Conservation (phyloP, 2,797 vertebrate species). For the Lepilemur ruficaudatus region DNA sequence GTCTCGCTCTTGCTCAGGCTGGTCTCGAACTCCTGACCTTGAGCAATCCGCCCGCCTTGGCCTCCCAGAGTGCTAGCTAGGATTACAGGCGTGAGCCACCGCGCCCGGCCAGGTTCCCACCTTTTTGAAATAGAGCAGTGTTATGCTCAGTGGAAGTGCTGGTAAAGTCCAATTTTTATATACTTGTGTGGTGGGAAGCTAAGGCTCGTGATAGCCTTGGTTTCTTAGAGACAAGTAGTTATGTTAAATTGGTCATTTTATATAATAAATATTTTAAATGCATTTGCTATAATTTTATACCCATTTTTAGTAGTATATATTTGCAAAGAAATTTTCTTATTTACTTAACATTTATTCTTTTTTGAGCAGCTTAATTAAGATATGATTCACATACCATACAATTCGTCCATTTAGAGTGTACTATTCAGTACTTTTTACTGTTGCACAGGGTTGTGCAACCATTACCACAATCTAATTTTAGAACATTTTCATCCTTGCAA, state of each 20-base stretch:
- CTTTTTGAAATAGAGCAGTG: slow-evolving; percentile 11
- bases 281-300: not conserved
- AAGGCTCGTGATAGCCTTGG: not conserved
- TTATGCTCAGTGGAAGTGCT: not conserved
- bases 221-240: not conserved
- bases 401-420: not conserved
- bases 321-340: not conserved
- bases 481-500: not conserved
- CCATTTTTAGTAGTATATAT: not conserved
- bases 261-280: not conserved
- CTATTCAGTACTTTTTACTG: not conserved
- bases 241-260: slow-evolving; percentile 21
- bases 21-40: no score
- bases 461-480: not conserved
- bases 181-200: not conserved
- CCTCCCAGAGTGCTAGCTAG: no score
- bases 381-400: not conserved
- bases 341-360: not conserved
- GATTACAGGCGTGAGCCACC: no score
- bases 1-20: no score
- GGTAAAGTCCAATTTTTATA: not conserved
- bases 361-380: not conserved
- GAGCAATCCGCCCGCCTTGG: no score
- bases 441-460: not conserved
- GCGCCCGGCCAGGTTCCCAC: not conserved